Conservation (phyloP, 1,140 invertebrate genomes). For the Pachyrhynchus sulphureomaculatus region DNA sequence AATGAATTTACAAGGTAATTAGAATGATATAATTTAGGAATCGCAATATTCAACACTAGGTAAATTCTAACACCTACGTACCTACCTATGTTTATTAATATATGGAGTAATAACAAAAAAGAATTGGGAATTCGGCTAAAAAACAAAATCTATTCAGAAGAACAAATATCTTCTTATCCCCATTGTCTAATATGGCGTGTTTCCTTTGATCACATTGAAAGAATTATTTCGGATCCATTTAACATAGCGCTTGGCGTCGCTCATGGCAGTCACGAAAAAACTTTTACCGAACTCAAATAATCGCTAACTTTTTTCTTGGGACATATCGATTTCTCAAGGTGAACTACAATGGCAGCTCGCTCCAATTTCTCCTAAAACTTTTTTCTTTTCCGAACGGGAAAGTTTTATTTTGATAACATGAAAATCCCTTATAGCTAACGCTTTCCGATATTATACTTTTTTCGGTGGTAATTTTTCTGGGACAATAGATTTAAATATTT, state of each 20-base stretch:
- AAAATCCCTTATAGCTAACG: no score
- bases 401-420: no score
- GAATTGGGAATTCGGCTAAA: no score
- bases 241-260: slow-evolving; percentile 45
- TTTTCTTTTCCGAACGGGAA: not conserved
- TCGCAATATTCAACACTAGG: no score
- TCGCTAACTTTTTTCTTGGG: slow-evolving; percentile 34
- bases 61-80: no score
- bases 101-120: no score
- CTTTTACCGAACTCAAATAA: slow-evolving; percentile 38
- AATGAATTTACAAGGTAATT: no score
- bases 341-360: slow-evolving; percentile 20
- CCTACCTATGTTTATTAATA: no score
- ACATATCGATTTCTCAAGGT: slow-evolving; percentile 34
- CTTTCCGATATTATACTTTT: no score
- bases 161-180: not conserved
- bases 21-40: no score
- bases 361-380: slow-evolving; percentile 19
- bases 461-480: no score
- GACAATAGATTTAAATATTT: no score
- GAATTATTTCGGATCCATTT: slow-evolving; percentile 49
- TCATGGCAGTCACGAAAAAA: slow-evolving; percentile 41
- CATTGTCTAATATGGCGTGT: slow-evolving; percentile 37
- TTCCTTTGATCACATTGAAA: slow-evolving; percentile 43
- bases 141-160: not conserved